These are phyloP conservation scores for Cassiopea xamachana DNA, from an alignment of 30 jellyfish, hydroid and myxozoan genomes.

Conservation along the genomic window DNA sequence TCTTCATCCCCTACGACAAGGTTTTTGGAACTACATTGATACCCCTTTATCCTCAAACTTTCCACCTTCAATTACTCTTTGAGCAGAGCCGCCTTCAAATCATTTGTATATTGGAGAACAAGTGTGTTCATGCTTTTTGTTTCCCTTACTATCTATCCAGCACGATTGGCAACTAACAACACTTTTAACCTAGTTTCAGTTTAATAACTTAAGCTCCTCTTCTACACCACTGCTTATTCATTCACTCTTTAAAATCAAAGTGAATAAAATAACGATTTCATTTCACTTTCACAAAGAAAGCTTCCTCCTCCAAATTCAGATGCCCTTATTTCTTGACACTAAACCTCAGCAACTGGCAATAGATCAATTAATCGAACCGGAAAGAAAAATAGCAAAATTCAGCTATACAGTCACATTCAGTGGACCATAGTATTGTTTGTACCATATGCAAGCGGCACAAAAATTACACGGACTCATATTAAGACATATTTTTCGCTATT, in stretches of 20 bases:
- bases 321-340: neutral
- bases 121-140: neutral
- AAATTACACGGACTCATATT: neutral
- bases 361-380: neutral
- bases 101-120: neutral
- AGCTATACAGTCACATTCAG: neutral
- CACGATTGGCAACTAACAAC: neutral
- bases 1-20: constrained; percentile 8
- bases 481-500: neutral
- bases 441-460: neutral
- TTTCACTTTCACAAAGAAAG: neutral
- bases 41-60: neutral
- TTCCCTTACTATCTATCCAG: neutral
- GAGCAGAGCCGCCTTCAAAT: neutral
- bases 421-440: neutral
- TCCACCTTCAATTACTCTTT: neutral
- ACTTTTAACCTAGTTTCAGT: neutral
- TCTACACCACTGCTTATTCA: neutral
- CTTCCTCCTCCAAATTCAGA: neutral
- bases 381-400: neutral
- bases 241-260: neutral
- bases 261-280: neutral
- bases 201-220: neutral
- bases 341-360: neutral
- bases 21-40: neutral